Percentiles rank a stretch among this genome's conserved stretches.
Conservation (phyloP, 2,113 vertebrate genomes). For the Psettodes erumei region DNA sequence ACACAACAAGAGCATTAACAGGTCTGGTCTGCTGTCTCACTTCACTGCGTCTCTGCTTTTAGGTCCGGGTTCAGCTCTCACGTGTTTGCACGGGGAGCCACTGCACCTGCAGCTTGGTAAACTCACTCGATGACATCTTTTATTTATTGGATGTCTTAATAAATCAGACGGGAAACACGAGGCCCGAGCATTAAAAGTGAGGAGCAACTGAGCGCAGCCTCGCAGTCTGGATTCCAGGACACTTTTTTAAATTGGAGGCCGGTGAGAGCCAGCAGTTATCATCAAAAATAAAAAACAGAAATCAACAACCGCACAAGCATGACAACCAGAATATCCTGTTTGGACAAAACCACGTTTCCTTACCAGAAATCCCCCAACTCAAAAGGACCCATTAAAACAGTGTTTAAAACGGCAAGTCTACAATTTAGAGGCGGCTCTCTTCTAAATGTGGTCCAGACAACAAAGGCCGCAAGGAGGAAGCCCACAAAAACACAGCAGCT, state of each 20-base stretch:
- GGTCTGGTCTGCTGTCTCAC: slow-evolving; percentile 61
- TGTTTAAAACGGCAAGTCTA: slow-evolving; percentile 73
- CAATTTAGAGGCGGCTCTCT: slow-evolving; percentile 69
- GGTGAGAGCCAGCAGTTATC: slow-evolving; percentile 31
- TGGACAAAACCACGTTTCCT: slow-evolving; percentile 63
- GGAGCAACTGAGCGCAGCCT: slow-evolving; percentile 36
- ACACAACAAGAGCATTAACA: slow-evolving; percentile 75
- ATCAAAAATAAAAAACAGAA: slow-evolving; percentile 63
- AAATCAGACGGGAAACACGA: slow-evolving; percentile 56
- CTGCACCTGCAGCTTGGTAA: slow-evolving; percentile 69
- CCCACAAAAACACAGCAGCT: slow-evolving; percentile 76
- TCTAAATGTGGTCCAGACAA: slow-evolving; percentile 78
- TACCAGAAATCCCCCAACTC: slow-evolving; percentile 68
- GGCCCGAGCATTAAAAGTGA: slow-evolving; percentile 43
- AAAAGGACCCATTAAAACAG: slow-evolving; percentile 68
- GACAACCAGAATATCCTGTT: slow-evolving; percentile 66
- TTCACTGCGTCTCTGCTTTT: slow-evolving; percentile 47
- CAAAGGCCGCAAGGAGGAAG: slow-evolving; percentile 66
- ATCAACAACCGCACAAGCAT: slow-evolving; percentile 55
- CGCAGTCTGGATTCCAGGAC: slow-evolving; percentile 35
- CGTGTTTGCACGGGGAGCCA: slow-evolving; percentile 48
- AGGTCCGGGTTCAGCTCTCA: slow-evolving; percentile 43
- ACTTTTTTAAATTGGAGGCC: slow-evolving; percentile 8
- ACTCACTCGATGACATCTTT: slow-evolving; percentile 52
- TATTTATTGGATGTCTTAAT: slow-evolving; percentile 63